phyloP scores from a whole-genome alignment of 2,797 vertebrate species.

The Enteromius treurensis region DNA sequence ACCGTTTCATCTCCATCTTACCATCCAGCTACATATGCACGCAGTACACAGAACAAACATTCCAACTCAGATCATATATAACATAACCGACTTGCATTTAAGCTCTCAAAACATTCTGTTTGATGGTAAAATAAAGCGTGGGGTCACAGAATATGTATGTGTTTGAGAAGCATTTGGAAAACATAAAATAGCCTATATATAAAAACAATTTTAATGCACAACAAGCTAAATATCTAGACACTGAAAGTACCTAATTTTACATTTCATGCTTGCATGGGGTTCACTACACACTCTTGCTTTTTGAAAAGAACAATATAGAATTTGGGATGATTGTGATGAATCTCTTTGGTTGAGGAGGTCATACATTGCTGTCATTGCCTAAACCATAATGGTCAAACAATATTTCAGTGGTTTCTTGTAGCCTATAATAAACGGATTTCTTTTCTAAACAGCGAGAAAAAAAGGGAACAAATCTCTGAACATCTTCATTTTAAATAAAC shows the following conservation, averaged over 20 bases:
- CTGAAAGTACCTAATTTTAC: not conserved
- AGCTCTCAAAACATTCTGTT: not conserved
- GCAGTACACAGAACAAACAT: conserved; percentile 5
- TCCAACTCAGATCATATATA: not conserved
- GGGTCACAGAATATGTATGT: not conserved
- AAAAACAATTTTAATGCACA: not conserved
- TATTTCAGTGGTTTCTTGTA: conserved; percentile 48
- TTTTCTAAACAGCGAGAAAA: not conserved
- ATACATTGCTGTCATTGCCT: conserved; percentile 60
- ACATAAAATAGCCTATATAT: not conserved
- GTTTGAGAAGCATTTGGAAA: not conserved
- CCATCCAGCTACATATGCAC: conserved; percentile 12
- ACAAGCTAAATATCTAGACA: not conserved
- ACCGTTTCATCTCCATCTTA: conserved; percentile 62
- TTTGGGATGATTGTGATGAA: conserved; percentile 64
- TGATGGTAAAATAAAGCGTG: not conserved
- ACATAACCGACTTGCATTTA: not conserved
- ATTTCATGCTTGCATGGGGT: too few relatives aligned
- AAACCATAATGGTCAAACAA: conserved; percentile 60
- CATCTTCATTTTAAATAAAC: not conserved
- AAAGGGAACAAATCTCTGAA: not conserved
- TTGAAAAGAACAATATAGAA: conserved; percentile 41
- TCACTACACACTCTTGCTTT: not conserved
- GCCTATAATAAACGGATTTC: conserved; percentile 42
- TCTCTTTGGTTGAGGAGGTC: conserved; percentile 57